A percentile compares a stretch with the other conserved stretches of the same genome.
phyloP scores from a whole-genome alignment of 2,888 invertebrate genomes.

The Lithophane leautieri region DNA sequence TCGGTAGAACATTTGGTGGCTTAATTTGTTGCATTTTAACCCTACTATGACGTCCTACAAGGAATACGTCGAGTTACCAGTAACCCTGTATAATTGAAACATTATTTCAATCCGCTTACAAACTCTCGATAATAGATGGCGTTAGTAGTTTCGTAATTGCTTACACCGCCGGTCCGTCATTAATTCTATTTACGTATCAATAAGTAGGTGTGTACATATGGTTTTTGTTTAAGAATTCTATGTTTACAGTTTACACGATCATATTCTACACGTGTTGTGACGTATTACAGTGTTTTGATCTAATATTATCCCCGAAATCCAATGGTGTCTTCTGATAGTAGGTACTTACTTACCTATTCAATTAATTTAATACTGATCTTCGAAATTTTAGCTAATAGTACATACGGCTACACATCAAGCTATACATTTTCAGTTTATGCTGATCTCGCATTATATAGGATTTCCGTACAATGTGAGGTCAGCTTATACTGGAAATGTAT shows the following conservation, averaged over 20 bases:
- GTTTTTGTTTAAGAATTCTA: slow-evolving; percentile 5
- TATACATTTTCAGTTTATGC: no score
- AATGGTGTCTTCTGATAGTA: neutral
- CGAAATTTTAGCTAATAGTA: no score
- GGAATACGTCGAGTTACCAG: no score
- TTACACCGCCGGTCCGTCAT: neutral
- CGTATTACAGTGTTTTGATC: slow-evolving; percentile 1
- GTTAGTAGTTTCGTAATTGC: slow-evolving; percentile 53
- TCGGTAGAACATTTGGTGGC: no score
- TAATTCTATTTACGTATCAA: neutral
- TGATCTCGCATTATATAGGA: no score
- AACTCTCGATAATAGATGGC: slow-evolving; percentile 69
- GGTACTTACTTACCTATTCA: neutral
- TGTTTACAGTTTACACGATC: slow-evolving; percentile 35
- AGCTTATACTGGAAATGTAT: no score
- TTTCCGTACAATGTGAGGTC: no score
- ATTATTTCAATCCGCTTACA: neutral
- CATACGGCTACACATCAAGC: no score
- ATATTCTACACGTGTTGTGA: slow-evolving; percentile 43
- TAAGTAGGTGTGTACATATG: neutral
- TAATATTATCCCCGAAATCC: neutral
- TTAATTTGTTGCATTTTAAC: no score
- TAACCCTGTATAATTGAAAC: no score
- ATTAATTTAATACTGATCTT: no score
- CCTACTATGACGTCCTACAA: no score